These are phyloP conservation scores for Timema cristinae DNA, from an alignment of 2,888 invertebrate genomes.

Conservation along the genomic window DNA sequence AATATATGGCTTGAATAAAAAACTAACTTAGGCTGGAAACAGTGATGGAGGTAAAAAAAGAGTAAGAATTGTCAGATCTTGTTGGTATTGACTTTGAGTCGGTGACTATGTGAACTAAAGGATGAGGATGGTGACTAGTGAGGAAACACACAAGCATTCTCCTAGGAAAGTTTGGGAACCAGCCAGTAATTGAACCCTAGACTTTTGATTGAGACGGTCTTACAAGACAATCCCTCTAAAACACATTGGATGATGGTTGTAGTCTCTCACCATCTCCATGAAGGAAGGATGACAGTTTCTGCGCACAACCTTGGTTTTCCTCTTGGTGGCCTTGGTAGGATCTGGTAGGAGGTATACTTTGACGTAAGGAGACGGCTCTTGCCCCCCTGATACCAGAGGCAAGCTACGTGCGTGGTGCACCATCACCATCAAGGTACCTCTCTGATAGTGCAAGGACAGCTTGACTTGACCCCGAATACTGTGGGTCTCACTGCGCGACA, in stretches of 20 bases:
- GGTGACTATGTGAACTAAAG: no score
- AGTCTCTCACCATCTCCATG: slow-evolving; percentile 83
- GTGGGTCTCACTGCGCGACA: slow-evolving; percentile 27
- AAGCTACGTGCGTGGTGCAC: slow-evolving; percentile 89
- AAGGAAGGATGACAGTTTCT: slow-evolving; percentile 94
- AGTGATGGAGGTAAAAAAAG: no score
- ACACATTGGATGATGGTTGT: slow-evolving; percentile 24
- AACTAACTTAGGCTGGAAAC: no score
- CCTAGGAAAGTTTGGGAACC: no score
- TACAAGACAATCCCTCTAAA: no score
- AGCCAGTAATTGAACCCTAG: no score
- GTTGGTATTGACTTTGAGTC: no score
- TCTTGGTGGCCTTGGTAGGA: slow-evolving; percentile 84
- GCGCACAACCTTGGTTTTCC: slow-evolving; percentile 91
- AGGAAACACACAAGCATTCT: no score
- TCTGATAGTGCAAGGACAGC: slow-evolving; percentile 70
- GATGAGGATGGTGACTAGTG: no score
- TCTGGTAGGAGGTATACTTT: slow-evolving; percentile 94
- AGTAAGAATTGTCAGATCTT: no score
- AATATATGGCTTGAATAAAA: no score
- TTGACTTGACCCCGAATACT: slow-evolving; percentile 67
- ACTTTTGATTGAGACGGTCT: no score
- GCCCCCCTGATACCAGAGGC: slow-evolving; percentile 69
- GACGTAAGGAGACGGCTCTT: slow-evolving; percentile 85
- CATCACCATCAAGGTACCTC: slow-evolving; percentile 73